Evolutionary conservation across 2,888 invertebrate species (phyloP), one percentile per base, ranked within the genome.

Genomic region (Clistopyga incitator): DNA sequence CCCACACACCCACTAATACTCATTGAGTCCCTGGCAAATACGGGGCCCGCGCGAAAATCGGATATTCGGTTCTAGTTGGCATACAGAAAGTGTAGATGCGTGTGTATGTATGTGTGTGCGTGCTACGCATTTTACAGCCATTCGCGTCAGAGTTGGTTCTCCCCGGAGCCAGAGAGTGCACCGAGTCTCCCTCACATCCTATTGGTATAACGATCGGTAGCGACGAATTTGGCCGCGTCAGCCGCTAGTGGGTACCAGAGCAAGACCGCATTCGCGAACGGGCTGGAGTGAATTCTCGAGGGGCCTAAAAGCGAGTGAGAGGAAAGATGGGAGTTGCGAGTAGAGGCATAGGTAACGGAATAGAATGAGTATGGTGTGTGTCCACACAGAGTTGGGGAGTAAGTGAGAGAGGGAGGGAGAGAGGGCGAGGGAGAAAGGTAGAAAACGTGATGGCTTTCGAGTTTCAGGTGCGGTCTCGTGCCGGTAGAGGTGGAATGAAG

Each of bases 1-100:
- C 65, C 11, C 56, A 23, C 61, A 29, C 54, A 45, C 54, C 15
- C 64, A 11, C 23, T 25, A 8, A 42, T 20, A 45, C 10, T 38
- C 38, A 38, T 10, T 10, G 38, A 38, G 1, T 10, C 50, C 65
- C 23, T 68, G 25, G 38, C 42, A 78, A 52, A 78, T 78, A 75
- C 54, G 70, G 64, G 47, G 34, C 34, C 18, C 15, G 20, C 45
- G 15, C 23, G 25, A 67, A 72, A 80, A 79, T 78, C 75, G 78
- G 68, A 79, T 80, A 76, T 72, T 64, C 79, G 29, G 67, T 18
- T 38, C 45, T 61, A n/a, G 72, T 54, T 25, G 61, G 70, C 47
- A 68, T 59, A 77, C 64, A 54, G 80, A 29, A 25, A 56, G 78
- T 71, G 82, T 80, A 82, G 2, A 38, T 34, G 34, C 34, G 59